Evolutionary conservation across 2,797 vertebrate genomes (phyloP).

Genomic region (Emydoidea blandingii): DNA sequence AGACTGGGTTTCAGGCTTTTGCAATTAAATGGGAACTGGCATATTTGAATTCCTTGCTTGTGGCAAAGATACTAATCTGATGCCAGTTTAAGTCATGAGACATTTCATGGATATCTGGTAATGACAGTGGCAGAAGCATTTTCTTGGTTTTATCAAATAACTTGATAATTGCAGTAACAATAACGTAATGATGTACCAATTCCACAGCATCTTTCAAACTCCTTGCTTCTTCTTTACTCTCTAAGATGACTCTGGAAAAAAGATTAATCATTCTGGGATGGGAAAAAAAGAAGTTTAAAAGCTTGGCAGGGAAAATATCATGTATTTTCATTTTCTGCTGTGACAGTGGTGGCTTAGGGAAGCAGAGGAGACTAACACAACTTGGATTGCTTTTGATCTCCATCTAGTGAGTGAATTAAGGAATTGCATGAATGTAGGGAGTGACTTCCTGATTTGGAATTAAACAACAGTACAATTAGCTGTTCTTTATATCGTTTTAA

Average conservation of each 20-base stretch:
- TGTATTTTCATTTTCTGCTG: constrained; percentile 2
- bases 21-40: background rate
- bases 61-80: background rate
- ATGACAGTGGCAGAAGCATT: background rate
- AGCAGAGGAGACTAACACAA: background rate
- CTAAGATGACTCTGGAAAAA: background rate
- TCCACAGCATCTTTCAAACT: background rate
- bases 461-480: background rate
- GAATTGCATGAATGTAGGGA: constrained; percentile 54
- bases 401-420: constrained; percentile 76
- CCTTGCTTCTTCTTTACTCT: background rate
- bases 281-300: background rate
- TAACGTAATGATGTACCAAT: background rate
- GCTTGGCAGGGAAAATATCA: background rate
- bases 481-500: constrained; percentile 26
- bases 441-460: background rate
- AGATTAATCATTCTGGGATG: background rate
- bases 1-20: background rate
- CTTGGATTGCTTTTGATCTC: constrained; percentile 74
- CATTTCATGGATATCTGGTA: background rate
- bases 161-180: background rate
- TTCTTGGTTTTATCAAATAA: background rate
- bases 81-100: background rate
- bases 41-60: background rate
- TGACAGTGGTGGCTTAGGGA: background rate